Evolutionary conservation across 2,888 invertebrate genomes (phyloP).

Genomic region (Mythimna impura): DNA sequence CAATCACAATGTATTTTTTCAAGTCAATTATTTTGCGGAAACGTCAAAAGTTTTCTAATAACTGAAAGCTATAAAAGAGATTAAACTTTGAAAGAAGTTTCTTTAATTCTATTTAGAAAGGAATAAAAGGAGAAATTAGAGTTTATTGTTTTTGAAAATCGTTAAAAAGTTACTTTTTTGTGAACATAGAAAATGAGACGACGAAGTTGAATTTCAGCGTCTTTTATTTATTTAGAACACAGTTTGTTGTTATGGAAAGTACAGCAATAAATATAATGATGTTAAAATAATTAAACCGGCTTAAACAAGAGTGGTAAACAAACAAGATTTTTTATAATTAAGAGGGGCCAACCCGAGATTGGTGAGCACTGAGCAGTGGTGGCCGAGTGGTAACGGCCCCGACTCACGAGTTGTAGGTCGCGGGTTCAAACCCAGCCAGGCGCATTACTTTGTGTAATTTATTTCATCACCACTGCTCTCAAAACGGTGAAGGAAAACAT

Average conservation of each 20-base stretch:
- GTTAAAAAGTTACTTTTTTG: constrained; percentile 14
- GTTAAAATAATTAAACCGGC: too few relatives aligned
- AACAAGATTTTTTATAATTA: too few relatives aligned
- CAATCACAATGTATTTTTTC: constrained; percentile 43
- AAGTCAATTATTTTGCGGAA: constrained; percentile 55
- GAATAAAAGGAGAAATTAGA: constrained; percentile 36
- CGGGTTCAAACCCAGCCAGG: too few relatives aligned
- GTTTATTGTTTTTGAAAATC: constrained; percentile 52
- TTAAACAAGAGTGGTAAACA: too few relatives aligned
- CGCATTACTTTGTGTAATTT: too few relatives aligned
- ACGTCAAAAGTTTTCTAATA: constrained; percentile 57
- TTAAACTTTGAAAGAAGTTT: constrained; percentile 62
- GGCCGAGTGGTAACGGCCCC: too few relatives aligned
- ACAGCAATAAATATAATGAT: too few relatives aligned
- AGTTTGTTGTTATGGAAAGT: background rate
- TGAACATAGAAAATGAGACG: background rate
- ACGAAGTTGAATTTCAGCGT: background rate
- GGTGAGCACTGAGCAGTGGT: too few relatives aligned
- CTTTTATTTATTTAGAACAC: background rate
- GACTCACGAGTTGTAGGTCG: too few relatives aligned
- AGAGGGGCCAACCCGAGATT: too few relatives aligned
- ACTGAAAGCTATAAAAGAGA: constrained; percentile 59
- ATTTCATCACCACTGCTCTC: too few relatives aligned
- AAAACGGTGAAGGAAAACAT: too few relatives aligned
- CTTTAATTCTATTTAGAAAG: constrained; percentile 60